Evolutionary conservation across 1,140 invertebrate species (phyloP), one percentile per base, ranked within the genome.

Genomic region (Neodiprion lecontei): DNA sequence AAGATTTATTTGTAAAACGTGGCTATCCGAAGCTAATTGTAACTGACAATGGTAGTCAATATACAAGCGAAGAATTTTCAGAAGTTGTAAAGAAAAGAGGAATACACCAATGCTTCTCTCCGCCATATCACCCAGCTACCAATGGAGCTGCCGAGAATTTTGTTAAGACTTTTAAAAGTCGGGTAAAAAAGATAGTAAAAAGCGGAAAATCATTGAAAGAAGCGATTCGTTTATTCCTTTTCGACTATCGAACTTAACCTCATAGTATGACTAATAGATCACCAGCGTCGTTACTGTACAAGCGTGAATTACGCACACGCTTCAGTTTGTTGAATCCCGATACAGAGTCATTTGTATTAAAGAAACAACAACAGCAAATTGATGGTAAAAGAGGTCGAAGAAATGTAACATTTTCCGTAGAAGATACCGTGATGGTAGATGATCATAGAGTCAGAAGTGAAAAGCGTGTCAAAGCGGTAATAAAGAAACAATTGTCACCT

Each of bases 111-210:
- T 73, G 66, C 9, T 75, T 76, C 48, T 69, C 76, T n/a, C 70
- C 79, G 12, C 74, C 77, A 50, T 81, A 80, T 68, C 69, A 77
- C 70, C 75, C 78, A 21, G 12, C 74, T 65, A 76, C 75, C 11
- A 82, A 81, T 67, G 80, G 81, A 17, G 74, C 72, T 74, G 77
- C 83, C 7, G 83, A 84, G 78, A 81, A 79, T 75, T 77, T 80
- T 17, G 81, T 85, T 2, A 79, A 80, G 75, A 75, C 76, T 7
- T 74, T 80, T 65, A 85, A 85, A 75, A 70, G 76, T 2, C 72
- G 72, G 9, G 77, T 83, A 28, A 79, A 81, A 74, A 77, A 77
- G 67, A 78, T 77, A 23, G 23, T 76, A 9, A 61, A 75, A 66
- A 40, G 53, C 10, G 50, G 72, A 67, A 66, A 73, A 73, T 66